phyloP scores from a whole-genome alignment of 2,797 vertebrate genomes.

The Nasua narica region DNA sequence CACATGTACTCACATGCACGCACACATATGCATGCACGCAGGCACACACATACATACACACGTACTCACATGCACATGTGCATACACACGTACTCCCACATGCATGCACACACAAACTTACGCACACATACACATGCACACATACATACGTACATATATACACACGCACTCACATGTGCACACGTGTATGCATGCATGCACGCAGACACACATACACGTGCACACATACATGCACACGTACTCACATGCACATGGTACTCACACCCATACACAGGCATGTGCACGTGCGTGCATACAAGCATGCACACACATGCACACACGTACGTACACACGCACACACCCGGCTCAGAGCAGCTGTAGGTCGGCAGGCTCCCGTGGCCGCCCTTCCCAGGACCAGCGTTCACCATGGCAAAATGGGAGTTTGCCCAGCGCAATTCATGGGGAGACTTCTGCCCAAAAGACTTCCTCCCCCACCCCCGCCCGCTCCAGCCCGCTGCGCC shows the following conservation, averaged over 20 bases:
- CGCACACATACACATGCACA: accelerated
- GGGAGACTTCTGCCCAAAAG: accelerated
- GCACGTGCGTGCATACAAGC: too few species aligned
- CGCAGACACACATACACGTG: accelerated
- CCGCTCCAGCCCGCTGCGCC: background rate
- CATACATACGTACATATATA: accelerated
- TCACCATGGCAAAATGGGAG: accelerated
- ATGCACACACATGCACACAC: too few species aligned
- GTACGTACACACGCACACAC: too few species aligned
- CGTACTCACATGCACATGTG: too few species aligned
- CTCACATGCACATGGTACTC: accelerated
- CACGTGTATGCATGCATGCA: accelerated
- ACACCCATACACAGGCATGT: too few species aligned
- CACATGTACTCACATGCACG: too few species aligned
- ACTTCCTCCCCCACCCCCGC: too few species aligned
- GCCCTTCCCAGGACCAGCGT: background rate
- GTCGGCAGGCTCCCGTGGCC: accelerated
- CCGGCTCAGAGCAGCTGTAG: accelerated
- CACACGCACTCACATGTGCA: too few species aligned
- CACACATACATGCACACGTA: too few species aligned
- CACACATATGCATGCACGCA: too few species aligned
- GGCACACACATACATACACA: too few species aligned
- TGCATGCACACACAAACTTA: accelerated
- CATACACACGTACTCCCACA: too few species aligned
- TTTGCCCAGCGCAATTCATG: accelerated